A percentile compares a stretch with the other conserved stretches of the same genome.
These are phyloP conservation scores for Schizopygopsis pylzovi DNA, from an alignment of 2,797 vertebrate genomes.

Conservation along the genomic window DNA sequence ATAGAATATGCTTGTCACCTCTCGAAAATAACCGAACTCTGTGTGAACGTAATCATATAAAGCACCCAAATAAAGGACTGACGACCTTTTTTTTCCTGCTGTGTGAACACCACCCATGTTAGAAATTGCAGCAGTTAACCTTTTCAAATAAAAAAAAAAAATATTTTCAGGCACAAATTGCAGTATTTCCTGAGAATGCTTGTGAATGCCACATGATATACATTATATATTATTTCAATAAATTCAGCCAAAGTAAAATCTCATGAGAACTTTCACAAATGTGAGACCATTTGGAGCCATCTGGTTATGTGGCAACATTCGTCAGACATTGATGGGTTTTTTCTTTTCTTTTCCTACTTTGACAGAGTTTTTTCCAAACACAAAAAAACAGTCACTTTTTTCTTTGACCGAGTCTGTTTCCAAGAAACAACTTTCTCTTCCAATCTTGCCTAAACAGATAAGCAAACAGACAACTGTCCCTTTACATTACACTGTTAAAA, in stretches of 20 bases:
- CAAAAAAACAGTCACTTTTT: constrained; percentile 15
- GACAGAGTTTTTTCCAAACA: neutral
- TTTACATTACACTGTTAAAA: too few relatives aligned
- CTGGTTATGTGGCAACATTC: constrained; percentile 33
- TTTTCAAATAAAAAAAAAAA: neutral
- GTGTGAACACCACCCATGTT: neutral
- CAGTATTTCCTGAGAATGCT: neutral
- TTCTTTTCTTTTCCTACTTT: neutral
- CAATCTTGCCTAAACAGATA: neutral
- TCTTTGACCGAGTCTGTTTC: neutral
- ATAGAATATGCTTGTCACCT: neutral
- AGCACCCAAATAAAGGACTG: neutral
- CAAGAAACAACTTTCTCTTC: neutral
- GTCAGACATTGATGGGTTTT: constrained; percentile 25
- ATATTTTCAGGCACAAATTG: constrained; percentile 4
- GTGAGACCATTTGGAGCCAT: constrained; percentile 36
- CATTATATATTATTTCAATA: constrained; percentile 15
- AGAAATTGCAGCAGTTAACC: constrained; percentile 6
- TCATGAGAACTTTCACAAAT: constrained; percentile 31
- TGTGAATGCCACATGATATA: neutral
- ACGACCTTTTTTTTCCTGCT: neutral
- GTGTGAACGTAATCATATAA: neutral
- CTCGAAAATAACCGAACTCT: neutral
- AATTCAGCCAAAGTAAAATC: constrained; percentile 34
- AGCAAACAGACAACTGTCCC: constrained; percentile 5